Evolutionary conservation across 2,113 vertebrate species (phyloP), one percentile per base, ranked within the genome.

Genomic region (Triplophysa dalaica): DNA sequence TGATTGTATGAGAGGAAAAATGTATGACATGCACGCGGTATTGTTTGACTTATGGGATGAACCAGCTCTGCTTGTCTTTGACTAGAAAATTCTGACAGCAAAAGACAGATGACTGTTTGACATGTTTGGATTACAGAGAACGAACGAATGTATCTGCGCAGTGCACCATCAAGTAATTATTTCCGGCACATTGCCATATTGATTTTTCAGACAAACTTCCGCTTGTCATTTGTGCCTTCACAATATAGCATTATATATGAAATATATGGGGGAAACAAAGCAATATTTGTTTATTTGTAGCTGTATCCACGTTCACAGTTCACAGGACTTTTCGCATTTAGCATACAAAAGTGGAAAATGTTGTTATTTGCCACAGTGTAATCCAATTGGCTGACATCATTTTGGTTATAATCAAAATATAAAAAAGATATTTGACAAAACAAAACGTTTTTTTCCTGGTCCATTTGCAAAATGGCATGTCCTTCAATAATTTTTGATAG

Each of bases 21-120:
- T 65, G 56, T 63, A 62, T 64, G 61, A 76, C 74, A 48, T 65
- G 43, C 21, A 17, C 17, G 22, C 63, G 29, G 43, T 56, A 38
- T 79, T 72, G 45, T 64, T 79, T 79, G 67, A 70, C 24, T 43
- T 10, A 0, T 12, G 26, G 61, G 29, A 73, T 54, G 43, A n/a
- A 22, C 21, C 43, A 12, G n/a, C 43, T 74, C 19, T 9, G 48
- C 19, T 38, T 52, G 2, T 17, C 21, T 64, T 72, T 64, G 45
- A 72, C n/a, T 19, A 13, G n/a, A 16, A 73, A 65, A 72, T n/a
- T 56, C 22, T 56, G 48, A 45, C 48, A 26, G 78, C 14, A 64
- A 65, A 58, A 73, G 52, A 67, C 43, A 16, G 62, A 80, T 60
- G 38, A 43, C n/a, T 24, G 14, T 64, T 73, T 70, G 54, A 1